A percentile compares a stretch with the other conserved stretches of the same genome.
Conservation (phyloP, 1,140 invertebrate genomes). For the Hypothenemus hampei region DNA sequence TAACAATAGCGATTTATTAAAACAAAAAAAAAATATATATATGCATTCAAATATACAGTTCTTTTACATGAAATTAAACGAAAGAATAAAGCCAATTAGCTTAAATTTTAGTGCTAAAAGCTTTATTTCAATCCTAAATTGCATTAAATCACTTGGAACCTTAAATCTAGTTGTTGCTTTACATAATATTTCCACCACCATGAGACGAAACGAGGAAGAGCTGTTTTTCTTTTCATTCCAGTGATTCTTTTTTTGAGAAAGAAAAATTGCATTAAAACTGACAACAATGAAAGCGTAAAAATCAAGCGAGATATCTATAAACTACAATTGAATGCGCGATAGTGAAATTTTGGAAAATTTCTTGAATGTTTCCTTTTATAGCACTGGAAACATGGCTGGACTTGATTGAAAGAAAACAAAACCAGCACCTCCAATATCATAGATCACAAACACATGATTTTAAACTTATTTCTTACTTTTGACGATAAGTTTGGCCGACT, state of each 20-base stretch:
- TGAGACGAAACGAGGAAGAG: constrained; percentile 14
- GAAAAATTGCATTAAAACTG: constrained; percentile 15
- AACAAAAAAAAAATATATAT: constrained; percentile 36
- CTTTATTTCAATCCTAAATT: constrained; percentile 41
- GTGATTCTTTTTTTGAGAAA: constrained; percentile 22
- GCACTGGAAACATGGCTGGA: too few relatives aligned
- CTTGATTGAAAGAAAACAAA: constrained; percentile 9
- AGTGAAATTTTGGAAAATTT: too few relatives aligned
- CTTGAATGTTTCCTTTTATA: too few relatives aligned
- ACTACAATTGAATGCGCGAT: too few relatives aligned
- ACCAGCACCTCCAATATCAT: constrained; percentile 19
- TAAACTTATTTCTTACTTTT: constrained; percentile 90
- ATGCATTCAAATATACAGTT: constrained; percentile 36
- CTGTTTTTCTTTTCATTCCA: constrained; percentile 23
- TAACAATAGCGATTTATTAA: constrained; percentile 40
- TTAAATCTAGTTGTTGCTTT: constrained; percentile 28
- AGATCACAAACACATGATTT: constrained; percentile 14
- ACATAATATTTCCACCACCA: constrained; percentile 25
- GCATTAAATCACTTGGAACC: constrained; percentile 43
- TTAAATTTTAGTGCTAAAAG: constrained; percentile 37
- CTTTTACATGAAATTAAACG: constrained; percentile 33
- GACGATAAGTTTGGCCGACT: constrained; percentile 87
- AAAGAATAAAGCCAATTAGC: constrained; percentile 31
- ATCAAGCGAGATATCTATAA: neutral
- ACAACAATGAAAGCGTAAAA: constrained; percentile 25